phyloP scores from a whole-genome alignment of 2,888 invertebrate species.

The Synergus umbraculus region DNA sequence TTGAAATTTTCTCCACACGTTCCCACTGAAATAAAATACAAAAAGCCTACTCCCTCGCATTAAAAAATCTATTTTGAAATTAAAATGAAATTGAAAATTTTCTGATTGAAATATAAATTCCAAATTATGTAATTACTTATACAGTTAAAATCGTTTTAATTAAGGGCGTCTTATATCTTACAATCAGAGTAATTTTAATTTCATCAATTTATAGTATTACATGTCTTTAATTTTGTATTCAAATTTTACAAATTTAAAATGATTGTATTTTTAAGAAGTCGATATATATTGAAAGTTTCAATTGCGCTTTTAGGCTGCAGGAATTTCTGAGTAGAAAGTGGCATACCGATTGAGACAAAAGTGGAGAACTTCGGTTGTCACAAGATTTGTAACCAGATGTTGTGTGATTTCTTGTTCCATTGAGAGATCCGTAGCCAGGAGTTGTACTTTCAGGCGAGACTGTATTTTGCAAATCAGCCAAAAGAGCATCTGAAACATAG shows the following conservation, averaged over 20 bases:
- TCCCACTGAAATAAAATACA: constrained; percentile 19
- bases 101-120: too few species aligned
- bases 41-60: neutral
- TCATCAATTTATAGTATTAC: too few species aligned
- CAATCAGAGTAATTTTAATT: too few species aligned
- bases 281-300: too few species aligned
- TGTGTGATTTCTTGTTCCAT: constrained; percentile 80
- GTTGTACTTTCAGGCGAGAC: constrained; percentile 81
- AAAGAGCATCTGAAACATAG: constrained; percentile 89
- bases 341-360: constrained; percentile 83
- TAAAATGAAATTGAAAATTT: neutral
- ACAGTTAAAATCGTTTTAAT: too few species aligned
- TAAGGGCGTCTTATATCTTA: too few species aligned
- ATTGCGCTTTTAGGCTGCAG: too few species aligned
- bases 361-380: constrained; percentile 70
- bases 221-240: too few species aligned
- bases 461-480: constrained; percentile 97
- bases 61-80: neutral
- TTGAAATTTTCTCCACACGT: constrained; percentile 17
- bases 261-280: too few species aligned
- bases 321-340: neutral
- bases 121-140: too few species aligned
- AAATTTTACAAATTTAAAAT: too few species aligned
- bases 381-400: constrained; percentile 64
- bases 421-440: constrained; percentile 89